Percentiles rank a stretch among this genome's conserved stretches.
Evolutionary conservation across 2,113 vertebrate species (phyloP).

Genomic region (Etia nguti): DNA sequence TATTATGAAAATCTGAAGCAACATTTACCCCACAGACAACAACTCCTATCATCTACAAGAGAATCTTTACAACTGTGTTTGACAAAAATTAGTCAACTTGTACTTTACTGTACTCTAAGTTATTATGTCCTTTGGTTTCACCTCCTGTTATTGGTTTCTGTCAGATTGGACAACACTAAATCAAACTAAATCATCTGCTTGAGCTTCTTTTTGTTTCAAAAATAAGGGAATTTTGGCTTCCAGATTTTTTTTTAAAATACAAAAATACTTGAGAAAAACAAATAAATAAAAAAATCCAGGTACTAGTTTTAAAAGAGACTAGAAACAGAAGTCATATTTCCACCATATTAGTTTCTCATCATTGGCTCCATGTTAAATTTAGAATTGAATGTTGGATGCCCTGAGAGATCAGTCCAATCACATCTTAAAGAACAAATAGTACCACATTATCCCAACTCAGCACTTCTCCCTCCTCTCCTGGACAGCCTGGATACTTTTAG

Average conservation of each 20-base stretch:
- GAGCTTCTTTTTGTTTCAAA: neutral
- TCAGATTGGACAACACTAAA: accelerated
- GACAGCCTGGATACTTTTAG: neutral
- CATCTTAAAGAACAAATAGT: neutral
- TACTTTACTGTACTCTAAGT: neutral
- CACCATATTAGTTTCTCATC: neutral
- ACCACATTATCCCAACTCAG: neutral
- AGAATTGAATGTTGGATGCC: accelerated
- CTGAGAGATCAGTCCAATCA: neutral
- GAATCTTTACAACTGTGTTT: neutral
- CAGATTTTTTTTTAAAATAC: neutral
- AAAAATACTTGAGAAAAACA: neutral
- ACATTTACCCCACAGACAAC: neutral
- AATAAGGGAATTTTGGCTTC: accelerated
- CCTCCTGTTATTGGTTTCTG: neutral
- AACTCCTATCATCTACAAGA: neutral
- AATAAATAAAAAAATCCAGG: neutral
- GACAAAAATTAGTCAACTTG: accelerated
- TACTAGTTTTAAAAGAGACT: no score
- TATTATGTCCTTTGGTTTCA: neutral
- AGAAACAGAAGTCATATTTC: neutral
- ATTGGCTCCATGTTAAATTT: neutral
- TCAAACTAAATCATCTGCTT: neutral
- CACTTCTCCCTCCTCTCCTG: neutral
- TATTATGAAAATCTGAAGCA: neutral